Conservation (phyloP, 2,113 vertebrate genomes). For the Podarcis muralis region DNA sequence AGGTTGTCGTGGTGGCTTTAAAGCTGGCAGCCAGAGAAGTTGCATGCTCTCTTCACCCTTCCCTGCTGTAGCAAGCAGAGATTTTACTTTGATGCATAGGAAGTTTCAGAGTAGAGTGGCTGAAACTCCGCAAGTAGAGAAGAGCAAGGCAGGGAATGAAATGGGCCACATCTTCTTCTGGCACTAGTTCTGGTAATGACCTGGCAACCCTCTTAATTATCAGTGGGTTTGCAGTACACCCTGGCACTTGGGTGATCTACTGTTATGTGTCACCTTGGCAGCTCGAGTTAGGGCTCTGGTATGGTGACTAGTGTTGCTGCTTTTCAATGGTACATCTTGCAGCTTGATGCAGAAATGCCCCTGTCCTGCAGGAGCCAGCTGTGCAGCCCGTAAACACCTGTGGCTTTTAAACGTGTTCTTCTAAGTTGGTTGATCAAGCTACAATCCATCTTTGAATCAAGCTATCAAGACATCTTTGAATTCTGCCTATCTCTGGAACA, state of each 20-base stretch:
- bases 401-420: background rate
- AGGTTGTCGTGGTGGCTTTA: background rate
- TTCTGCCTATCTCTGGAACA: background rate
- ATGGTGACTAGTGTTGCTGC: background rate
- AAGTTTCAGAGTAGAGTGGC: background rate
- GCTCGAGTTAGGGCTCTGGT: no score
- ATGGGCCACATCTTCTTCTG: background rate
- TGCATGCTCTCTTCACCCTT: no score
- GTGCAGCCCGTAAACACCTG: background rate
- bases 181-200: background rate
- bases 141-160: background rate
- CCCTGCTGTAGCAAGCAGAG: background rate
- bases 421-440: background rate
- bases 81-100: background rate
- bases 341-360: background rate
- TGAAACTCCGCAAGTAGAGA: background rate
- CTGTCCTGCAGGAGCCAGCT: background rate
- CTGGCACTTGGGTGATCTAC: background rate
- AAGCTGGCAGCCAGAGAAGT: background rate
- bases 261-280: background rate
- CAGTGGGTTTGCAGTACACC: background rate
- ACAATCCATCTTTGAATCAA: background rate
- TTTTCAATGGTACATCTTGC: no score
- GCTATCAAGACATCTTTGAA: no score
- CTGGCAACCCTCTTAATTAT: background rate